Evolutionary conservation across 2,113 vertebrate genomes (phyloP), one percentile per base, ranked within the genome.

Genomic region (Salvelinus fontinalis): DNA sequence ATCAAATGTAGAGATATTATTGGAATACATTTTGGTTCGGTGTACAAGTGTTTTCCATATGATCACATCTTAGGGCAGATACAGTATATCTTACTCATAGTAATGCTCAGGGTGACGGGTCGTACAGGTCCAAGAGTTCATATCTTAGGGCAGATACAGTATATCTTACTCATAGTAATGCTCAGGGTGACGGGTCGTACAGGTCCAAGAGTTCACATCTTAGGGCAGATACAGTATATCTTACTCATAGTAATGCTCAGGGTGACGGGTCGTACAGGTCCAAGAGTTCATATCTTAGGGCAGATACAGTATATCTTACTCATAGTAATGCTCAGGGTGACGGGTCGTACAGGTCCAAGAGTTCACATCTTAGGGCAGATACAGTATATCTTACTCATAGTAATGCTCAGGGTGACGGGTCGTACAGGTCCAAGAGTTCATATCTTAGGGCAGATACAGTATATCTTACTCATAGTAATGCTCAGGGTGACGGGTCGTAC

Each of bases 341-440:
- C 54, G 73, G 54, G 73, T 75, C 49, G 67, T 14, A 64, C 60
- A 67, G n/a, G 12, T 39, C 34, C n/a, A n/a, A n/a, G n/a, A n/a
- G n/a, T n/a, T 16, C 13, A 54, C 51, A 54, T 54, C 0, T 54
- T 54, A 54, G 3, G 5, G 51, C 51, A 54, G 51, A 18, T 54
- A 16, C 4, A 18, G 51, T 18, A 54, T 54, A 54, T 54, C 12
- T 54, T 54, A 54, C 12, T 62, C 59, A 62, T 2, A 22, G n/a
- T 65, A 26, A 70, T 5, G 9, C 64, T 66, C 13, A 5, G 9
- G 48, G 39, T 44, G 22, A 69, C 54, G 73, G 54, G 73, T 75
- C 49, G 67, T 14, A 64, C 60, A 67, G n/a, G 12, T 39, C 34
- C n/a, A n/a, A n/a, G n/a, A n/a, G n/a, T n/a, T n/a, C n/a, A n/a